phyloP scores from a whole-genome alignment of 2,797 vertebrate species.

The Botia almorhae region DNA sequence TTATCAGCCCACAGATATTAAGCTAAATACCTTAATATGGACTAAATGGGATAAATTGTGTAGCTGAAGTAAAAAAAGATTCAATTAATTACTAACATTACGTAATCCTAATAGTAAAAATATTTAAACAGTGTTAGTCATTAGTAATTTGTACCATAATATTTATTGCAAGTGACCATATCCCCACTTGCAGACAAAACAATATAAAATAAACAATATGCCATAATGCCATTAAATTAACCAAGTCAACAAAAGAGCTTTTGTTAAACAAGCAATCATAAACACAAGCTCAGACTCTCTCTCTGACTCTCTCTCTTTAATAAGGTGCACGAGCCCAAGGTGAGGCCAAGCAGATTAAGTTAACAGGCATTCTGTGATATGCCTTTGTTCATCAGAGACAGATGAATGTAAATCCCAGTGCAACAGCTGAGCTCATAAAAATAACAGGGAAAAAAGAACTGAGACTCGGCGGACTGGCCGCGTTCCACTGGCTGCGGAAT shows the following conservation, averaged over 20 bases:
- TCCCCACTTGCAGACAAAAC: not conserved
- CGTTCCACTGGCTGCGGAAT: conserved; percentile 60
- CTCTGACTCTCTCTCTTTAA: not conserved
- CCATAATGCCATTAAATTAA: conserved; percentile 13
- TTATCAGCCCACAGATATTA: not conserved
- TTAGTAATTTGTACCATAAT: not conserved
- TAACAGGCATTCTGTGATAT: conserved; percentile 67
- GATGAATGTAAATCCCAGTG: conserved; percentile 73
- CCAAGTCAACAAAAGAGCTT: not conserved
- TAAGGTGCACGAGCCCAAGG: conserved; percentile 11
- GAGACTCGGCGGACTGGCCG: conserved; percentile 63
- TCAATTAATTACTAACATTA: not conserved
- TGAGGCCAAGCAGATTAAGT: conserved; percentile 64
- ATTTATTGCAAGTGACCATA: not conserved
- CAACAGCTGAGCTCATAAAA: conserved; percentile 76
- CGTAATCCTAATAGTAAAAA: not conserved
- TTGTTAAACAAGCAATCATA: conserved; percentile 17
- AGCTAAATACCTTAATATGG: not conserved
- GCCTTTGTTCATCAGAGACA: conserved; percentile 63
- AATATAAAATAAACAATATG: too few relatives aligned
- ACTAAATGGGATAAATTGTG: not conserved
- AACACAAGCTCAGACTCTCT: not conserved
- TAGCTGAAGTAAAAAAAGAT: not conserved
- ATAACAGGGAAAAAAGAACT: conserved; percentile 66
- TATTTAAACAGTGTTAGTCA: not conserved